A percentile compares a stretch with the other conserved stretches of the same genome.
Conservation (phyloP, 1,140 invertebrate genomes). For the Lamellibrachia luymesi region DNA sequence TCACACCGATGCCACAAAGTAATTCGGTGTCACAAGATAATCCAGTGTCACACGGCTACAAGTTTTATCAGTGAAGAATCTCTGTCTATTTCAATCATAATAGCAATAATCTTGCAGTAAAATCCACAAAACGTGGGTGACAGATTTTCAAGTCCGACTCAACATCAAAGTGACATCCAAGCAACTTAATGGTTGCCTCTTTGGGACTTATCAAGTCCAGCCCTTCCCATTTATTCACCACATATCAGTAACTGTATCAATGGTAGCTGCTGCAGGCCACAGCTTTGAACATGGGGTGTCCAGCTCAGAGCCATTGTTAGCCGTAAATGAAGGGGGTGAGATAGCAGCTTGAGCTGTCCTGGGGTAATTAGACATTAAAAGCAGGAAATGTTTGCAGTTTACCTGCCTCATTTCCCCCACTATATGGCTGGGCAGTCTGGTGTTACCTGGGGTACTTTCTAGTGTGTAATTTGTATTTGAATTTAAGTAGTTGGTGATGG, state of each 20-base stretch:
- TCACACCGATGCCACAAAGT: too few species aligned
- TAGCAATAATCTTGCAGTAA: neutral
- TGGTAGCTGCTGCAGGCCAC: neutral
- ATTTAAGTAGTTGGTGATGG: neutral
- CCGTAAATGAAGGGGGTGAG: neutral
- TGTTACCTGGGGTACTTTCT: neutral
- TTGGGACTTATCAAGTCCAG: neutral
- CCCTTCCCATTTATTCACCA: neutral
- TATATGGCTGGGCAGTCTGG: neutral
- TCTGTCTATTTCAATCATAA: neutral
- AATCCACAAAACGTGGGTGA: neutral
- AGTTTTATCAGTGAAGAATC: too few species aligned
- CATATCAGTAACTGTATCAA: neutral
- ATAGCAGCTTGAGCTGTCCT: neutral
- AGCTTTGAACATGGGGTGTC: neutral
- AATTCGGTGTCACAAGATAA: too few species aligned
- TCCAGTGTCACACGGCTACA: too few species aligned
- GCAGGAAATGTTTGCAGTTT: neutral
- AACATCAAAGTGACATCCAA: neutral
- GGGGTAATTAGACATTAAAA: neutral
- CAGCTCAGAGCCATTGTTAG: neutral
- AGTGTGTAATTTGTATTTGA: neutral
- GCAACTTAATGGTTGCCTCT: neutral
- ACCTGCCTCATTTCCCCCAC: neutral
- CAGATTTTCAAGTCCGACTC: neutral